Conservation (phyloP, 64 coral and sea anemone genomes). For the Stichodactyla helianthus region DNA sequence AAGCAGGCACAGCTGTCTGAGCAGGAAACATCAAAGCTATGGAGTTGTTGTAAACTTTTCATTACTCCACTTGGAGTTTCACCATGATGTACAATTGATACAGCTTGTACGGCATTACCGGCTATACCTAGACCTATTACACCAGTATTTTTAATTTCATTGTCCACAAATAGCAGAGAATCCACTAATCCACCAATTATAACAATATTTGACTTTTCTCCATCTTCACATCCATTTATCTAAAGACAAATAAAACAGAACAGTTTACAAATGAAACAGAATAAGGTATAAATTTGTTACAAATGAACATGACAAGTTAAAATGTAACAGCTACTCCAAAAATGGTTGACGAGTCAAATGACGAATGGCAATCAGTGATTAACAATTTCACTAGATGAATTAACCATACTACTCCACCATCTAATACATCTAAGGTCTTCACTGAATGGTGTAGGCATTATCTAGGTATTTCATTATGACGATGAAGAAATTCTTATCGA, state of each 20-base stretch:
- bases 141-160: slow-evolving; percentile 71
- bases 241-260: slow-evolving; percentile 13
- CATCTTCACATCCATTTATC: slow-evolving; percentile 55
- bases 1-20: slow-evolving; percentile 72
- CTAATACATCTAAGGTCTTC: too few species aligned
- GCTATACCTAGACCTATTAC: slow-evolving; percentile 76
- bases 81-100: slow-evolving; percentile 87
- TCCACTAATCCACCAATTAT: slow-evolving; percentile 88
- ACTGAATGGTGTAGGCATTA: too few species aligned
- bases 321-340: too few species aligned
- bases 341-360: too few species aligned
- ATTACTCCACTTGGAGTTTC: slow-evolving; percentile 58
- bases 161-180: slow-evolving; percentile 82
- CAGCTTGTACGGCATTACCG: slow-evolving; percentile 63
- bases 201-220: slow-evolving; percentile 77
- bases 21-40: slow-evolving; percentile 41
- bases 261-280: too few species aligned
- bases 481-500: too few species aligned
- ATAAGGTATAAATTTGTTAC: too few species aligned
- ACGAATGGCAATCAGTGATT: too few species aligned
- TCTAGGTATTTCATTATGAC: too few species aligned
- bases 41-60: slow-evolving; percentile 52
- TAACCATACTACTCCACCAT: too few species aligned
- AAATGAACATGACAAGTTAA: too few species aligned
- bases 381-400: too few species aligned